A percentile compares a stretch with the other conserved stretches of the same genome.
Conservation (phyloP, 2,888 invertebrate species). For the Microdon myrmicae region DNA sequence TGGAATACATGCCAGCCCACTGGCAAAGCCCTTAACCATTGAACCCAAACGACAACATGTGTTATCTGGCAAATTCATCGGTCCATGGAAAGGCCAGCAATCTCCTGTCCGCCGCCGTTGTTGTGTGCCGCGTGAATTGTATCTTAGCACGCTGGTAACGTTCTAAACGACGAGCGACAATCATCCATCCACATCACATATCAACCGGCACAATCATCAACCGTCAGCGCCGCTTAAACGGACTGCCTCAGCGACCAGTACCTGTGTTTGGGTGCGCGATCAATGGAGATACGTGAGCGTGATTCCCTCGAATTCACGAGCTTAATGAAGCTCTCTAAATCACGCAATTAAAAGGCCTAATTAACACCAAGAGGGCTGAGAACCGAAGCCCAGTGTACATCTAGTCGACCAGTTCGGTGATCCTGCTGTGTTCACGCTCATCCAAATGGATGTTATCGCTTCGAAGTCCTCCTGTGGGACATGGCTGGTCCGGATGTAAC, state of each 20-base stretch:
- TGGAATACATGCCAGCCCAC: conserved; percentile 25
- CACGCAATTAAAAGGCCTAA: conserved; percentile 65
- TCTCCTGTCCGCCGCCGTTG: conserved; percentile 12
- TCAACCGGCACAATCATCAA: conserved; percentile 50
- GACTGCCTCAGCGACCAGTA: conserved; percentile 9
- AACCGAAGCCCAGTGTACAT: conserved; percentile 18
- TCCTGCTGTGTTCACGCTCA: conserved; percentile 50
- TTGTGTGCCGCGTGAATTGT: conserved; percentile 18
- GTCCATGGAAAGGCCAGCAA: conserved; percentile 35
- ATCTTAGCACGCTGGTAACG: conserved; percentile 2
- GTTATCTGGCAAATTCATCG: conserved; percentile 44
- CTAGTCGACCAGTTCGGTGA: conserved; percentile 55
- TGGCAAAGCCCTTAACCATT: conserved; percentile 15
- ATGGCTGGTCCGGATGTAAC: conserved; percentile 1
- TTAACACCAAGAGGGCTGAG: conserved; percentile 56
- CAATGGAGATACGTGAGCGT: conserved; percentile 57
- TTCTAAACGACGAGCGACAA: conserved; percentile 37
- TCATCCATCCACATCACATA: conserved; percentile 52
- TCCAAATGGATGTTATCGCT: conserved; percentile 37
- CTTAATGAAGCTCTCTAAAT: conserved; percentile 68
- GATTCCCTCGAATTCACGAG: conserved; percentile 68
- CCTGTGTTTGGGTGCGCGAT: conserved; percentile 6
- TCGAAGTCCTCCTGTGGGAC: conserved; percentile 1
- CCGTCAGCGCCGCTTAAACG: conserved; percentile 37
- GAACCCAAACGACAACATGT: conserved; percentile 22